These are phyloP conservation scores for Epsilonema sp. DNA, from an alignment of 2,888 invertebrate species.

Conservation along the genomic window DNA sequence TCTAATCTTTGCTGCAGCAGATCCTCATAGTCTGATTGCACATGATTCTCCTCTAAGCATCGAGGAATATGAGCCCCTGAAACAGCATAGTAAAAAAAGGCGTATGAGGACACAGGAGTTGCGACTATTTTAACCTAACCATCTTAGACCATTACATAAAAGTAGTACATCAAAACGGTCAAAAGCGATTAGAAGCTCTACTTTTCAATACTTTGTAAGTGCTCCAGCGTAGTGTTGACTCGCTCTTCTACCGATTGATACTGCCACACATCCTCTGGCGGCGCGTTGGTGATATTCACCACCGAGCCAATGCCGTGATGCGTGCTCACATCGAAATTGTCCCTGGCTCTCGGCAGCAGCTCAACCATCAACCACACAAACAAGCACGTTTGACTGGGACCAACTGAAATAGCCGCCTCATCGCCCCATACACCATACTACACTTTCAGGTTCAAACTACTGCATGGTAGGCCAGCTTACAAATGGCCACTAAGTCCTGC, in stretches of 20 bases:
- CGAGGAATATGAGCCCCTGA: conserved; percentile 14
- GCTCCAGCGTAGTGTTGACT: not conserved
- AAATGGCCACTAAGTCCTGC: too few species aligned
- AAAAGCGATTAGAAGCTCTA: too few species aligned
- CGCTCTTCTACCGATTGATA: not conserved
- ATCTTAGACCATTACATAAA: too few species aligned
- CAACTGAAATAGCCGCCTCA: conserved; percentile 20
- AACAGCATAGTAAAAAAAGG: too few species aligned
- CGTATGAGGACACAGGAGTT: too few species aligned
- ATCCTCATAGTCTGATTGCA: conserved; percentile 11
- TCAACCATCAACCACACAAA: conserved; percentile 27
- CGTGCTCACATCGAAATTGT: conserved; percentile 1
- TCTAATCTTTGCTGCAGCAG: conserved; percentile 13
- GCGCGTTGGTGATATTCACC: not conserved
- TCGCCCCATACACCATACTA: too few species aligned
- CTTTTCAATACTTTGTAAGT: not conserved
- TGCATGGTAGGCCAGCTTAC: too few species aligned
- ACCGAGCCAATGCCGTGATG: not conserved
- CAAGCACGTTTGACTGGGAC: conserved; percentile 21
- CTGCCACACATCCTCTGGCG: not conserved
- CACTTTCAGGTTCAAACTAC: too few species aligned
- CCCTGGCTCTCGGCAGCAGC: conserved; percentile 17
- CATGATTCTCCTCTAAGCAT: conserved; percentile 12
- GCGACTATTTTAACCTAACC: too few species aligned
- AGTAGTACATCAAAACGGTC: not conserved